phyloP scores from a whole-genome alignment of 2,113 vertebrate genomes.

The Scomber colias region DNA sequence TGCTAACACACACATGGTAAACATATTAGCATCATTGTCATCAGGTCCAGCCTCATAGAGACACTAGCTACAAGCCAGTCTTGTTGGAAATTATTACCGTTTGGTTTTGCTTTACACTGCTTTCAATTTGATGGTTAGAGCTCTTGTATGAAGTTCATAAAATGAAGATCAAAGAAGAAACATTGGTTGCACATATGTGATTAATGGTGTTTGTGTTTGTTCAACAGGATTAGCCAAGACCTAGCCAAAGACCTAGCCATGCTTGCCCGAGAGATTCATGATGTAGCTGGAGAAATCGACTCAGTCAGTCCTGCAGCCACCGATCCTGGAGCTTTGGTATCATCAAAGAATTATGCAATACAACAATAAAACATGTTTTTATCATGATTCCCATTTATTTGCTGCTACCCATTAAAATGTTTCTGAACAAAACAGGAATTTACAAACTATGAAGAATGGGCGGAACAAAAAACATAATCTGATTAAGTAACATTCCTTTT shows the following conservation, averaged over 20 bases:
- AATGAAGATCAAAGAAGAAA: slow-evolving; percentile 5
- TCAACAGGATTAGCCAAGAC: slow-evolving; percentile 96
- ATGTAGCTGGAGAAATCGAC: slow-evolving; percentile 98
- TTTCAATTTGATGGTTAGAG: not conserved
- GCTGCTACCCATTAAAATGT: not conserved
- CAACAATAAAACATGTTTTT: not conserved
- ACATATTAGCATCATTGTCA: too few species aligned
- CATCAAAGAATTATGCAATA: not conserved
- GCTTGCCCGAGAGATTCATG: slow-evolving; percentile 98
- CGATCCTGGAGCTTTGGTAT: slow-evolving; percentile 93
- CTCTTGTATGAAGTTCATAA: not conserved
- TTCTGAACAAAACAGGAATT: not conserved
- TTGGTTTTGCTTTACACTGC: too few species aligned
- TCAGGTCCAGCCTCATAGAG: too few species aligned
- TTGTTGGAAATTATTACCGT: too few species aligned
- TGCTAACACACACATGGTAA: too few species aligned
- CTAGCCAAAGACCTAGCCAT: slow-evolving; percentile 92
- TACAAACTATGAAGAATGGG: not conserved
- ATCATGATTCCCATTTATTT: not conserved
- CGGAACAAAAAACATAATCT: not conserved
- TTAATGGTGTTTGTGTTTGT: slow-evolving; percentile 18
- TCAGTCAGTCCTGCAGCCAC: slow-evolving; percentile 97
- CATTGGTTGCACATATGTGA: not conserved
- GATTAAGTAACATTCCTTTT: not conserved
- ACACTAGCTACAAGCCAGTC: too few species aligned